Base-by-base conservation (phyloP, 23 tunicate species). In the Botrylloides violaceus region DNA sequence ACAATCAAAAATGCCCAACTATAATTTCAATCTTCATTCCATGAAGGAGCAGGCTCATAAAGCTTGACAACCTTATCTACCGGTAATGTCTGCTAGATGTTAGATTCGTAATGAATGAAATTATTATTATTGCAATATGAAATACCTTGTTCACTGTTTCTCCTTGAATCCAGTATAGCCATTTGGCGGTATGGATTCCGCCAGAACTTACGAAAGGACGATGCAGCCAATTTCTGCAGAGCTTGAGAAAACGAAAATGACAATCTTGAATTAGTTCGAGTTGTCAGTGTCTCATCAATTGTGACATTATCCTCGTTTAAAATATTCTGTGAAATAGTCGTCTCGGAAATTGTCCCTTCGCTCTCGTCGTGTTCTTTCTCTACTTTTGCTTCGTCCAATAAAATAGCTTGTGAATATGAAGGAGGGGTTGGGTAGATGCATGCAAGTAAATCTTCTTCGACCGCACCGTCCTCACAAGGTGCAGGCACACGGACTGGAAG, bases 371-470 rank as follows among this genome's bases (percentile, higher is more conserved):
- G 3, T 4, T 33, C 32, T 31, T 4, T 29, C 29, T 29, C 70
- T 4, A 29, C 70, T 31, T 31, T 31, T 15, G 70, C 35, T 2
- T 39, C 56, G 1, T 68, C 47, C 31, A 28, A 37, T 43, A 20
- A 39, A 19, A 68, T 56, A 0, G 74, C 56, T 43, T 68, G 74
- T 26, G 74, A 68, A 22, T 87, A 87, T 0, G 95, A 70, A 4
- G 95, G 95, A 4, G 95, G 95, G 33, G 75, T 81, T 25, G 95
- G 95, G 55, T 87, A 81, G 37, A 87, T 76, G 50, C 95, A 87
- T 0, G 73, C 57, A 7, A 85, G 82, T 21, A 76, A 71, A 32
- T 87, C 84, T 21, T 81, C 95, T 25, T 72, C 94, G 35, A 77
- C 22, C 23, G 66, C 79, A 32, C 29, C 74, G 61, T 84, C 77